Evolutionary conservation across 2,888 invertebrate genomes (phyloP), one percentile per base, ranked within the genome.

Genomic region (Ischnus inquisitorius): DNA sequence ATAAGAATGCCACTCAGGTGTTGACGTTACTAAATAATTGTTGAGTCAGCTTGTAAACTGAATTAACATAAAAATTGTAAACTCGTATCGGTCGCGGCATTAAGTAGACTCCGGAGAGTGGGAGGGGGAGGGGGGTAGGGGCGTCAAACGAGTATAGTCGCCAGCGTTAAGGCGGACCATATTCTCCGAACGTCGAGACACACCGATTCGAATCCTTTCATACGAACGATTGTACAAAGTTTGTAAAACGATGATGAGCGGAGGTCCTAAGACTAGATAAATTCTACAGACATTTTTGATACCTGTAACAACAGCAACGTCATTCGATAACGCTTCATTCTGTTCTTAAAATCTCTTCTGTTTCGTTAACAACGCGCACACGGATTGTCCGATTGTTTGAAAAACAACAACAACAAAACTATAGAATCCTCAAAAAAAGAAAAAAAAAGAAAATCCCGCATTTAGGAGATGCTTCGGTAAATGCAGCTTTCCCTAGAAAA

Each of bases 241-340:
- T 82, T 84, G 72, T 84, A 77, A 85, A 83, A 71, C 81, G 41
- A 43, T 60, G 72, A 51, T 60, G 75, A 71, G 83, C 51, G 74
- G 71, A 65, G 64, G 75, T 78, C 57, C 65, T 72, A 34, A 65
- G 54, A 51, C 41, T 83, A 71, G 79, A 76, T 83, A 81, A 85
- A 85, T 81, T 83, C 72, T 79, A 71, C 69, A 72, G 74, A 77
- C 43, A 81, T 85, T 85, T 85, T 85, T 82, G 79, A 85, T 82
- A 83, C 76, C 79, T 81, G 71, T 81, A 69, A 79, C 65, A 75
- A 83, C 54, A 64, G 39, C 39, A 72, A 71, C 60, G 72, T 3
- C 43, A 74, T 57, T 60, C 71, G n/a, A 43, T 51, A 34, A 57
- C 41, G 19, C 16, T 76, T 28, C 14, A 28, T 48, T 22, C 16